These are phyloP conservation scores for Ochotona curzoniae DNA, from an alignment of 2,113 vertebrate genomes.

Conservation along the genomic window DNA sequence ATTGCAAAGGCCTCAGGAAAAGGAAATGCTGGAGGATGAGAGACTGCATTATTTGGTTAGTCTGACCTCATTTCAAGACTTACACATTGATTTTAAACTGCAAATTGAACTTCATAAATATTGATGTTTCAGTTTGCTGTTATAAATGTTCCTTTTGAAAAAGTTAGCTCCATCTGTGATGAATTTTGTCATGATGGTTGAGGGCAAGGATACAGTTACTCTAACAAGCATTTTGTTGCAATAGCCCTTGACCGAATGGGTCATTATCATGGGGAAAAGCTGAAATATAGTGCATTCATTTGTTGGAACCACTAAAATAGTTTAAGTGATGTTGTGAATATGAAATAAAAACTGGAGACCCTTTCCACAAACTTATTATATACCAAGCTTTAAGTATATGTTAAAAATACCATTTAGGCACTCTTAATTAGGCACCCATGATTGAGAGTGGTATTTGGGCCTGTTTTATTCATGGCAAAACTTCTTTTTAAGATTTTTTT, in stretches of 20 bases:
- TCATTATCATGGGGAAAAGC: not conserved
- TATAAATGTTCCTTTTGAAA: not conserved
- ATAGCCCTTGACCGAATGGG: not conserved
- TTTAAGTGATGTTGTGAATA: not conserved
- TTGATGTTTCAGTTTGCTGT: not conserved
- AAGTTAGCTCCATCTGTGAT: not conserved
- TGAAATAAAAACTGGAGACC: not conserved
- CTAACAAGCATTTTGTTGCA: not conserved
- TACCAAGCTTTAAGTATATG: not conserved
- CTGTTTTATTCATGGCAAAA: not conserved
- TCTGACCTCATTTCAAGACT: constrained; percentile 26
- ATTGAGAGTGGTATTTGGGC: not conserved
- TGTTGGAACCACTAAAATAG: not conserved
- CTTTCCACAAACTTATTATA: not conserved
- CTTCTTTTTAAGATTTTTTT: too few species aligned
- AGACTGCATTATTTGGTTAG: not conserved
- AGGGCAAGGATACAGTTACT: not conserved
- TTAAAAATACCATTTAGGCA: constrained; percentile 10
- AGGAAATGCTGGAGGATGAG: not conserved
- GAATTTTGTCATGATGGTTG: not conserved
- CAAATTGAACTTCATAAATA: not conserved
- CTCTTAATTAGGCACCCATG: constrained; percentile 12
- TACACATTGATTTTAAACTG: constrained; percentile 44
- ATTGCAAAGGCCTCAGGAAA: not conserved
- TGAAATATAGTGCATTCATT: not conserved